phyloP scores from a whole-genome alignment of 1,140 invertebrate genomes.

The Diorhabda elongata region DNA sequence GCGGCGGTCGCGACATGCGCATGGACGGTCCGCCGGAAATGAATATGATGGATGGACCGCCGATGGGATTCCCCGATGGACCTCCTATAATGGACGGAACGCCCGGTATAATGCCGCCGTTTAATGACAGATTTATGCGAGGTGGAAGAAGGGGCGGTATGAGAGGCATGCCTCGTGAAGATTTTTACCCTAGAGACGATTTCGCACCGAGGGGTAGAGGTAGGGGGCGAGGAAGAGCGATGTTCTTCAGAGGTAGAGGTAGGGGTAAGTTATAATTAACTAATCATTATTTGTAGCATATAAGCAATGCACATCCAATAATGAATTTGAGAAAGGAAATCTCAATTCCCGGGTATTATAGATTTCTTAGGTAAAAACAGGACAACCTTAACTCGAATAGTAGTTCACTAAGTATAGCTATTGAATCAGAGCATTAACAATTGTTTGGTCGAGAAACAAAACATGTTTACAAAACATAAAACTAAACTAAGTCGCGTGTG shows the following conservation, averaged over 20 bases:
- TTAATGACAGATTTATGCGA: slow-evolving; percentile 24
- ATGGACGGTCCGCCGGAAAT: slow-evolving; percentile 22
- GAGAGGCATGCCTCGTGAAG: slow-evolving; percentile 16
- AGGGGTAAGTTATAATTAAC: slow-evolving; percentile 20
- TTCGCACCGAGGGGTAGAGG: slow-evolving; percentile 31
- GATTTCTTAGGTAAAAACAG: too few relatives aligned
- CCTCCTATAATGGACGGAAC: slow-evolving; percentile 11
- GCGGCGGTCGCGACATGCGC: slow-evolving; percentile 18
- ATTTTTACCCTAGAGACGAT: slow-evolving; percentile 26
- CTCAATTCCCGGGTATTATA: too few relatives aligned
- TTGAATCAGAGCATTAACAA: too few relatives aligned
- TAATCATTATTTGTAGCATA: not conserved
- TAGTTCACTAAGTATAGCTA: too few relatives aligned
- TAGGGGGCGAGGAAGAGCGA: slow-evolving; percentile 52
- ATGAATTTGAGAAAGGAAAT: too few relatives aligned
- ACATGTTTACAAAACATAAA: too few relatives aligned
- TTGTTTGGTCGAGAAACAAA: too few relatives aligned
- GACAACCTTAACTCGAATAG: too few relatives aligned
- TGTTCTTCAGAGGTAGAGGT: slow-evolving; percentile 30
- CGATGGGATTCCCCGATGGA: slow-evolving; percentile 4
- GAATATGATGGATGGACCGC: not conserved
- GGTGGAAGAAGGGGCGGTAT: slow-evolving; percentile 22
- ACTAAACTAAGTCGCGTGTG: too few relatives aligned
- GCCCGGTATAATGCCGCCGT: slow-evolving; percentile 7
- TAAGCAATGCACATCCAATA: not conserved